Percentiles rank a stretch among this genome's conserved stretches.
Conservation (phyloP, 2,113 vertebrate species). For the Spea bombifrons region DNA sequence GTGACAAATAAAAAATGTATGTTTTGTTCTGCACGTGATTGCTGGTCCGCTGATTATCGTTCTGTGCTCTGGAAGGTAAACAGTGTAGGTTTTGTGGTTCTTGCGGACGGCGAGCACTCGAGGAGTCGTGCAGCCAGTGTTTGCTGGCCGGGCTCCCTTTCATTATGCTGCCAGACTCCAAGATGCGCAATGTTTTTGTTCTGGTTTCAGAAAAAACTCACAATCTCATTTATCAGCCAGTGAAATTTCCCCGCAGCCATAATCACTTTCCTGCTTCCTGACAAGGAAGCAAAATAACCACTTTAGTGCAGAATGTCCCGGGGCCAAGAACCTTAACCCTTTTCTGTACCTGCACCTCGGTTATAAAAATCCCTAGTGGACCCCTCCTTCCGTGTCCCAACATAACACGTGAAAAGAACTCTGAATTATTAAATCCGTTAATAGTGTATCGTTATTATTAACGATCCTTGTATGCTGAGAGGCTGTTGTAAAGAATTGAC, state of each 20-base stretch:
- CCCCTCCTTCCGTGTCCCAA: background rate
- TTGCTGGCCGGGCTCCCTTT: background rate
- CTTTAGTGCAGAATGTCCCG: conserved; percentile 16
- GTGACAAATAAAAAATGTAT: background rate
- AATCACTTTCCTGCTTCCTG: conserved; percentile 35
- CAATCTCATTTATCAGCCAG: conserved; percentile 38
- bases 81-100: background rate
- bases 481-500: background rate
- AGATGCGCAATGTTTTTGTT: conserved; percentile 26
- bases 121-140: background rate
- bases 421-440: conserved; percentile 28
- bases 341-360: background rate
- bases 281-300: conserved; percentile 27
- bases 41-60: background rate
- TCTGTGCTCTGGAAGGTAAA: background rate
- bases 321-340: conserved; percentile 28
- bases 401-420: background rate
- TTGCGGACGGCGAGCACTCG: background rate
- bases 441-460: conserved; percentile 15
- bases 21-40: background rate
- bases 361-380: background rate
- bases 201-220: conserved; percentile 28
- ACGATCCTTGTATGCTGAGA: background rate
- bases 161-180: background rate
- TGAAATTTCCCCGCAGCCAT: conserved; percentile 28